Evolutionary conservation across 2,888 invertebrate genomes (phyloP).

Genomic region (Folsomia candida): DNA sequence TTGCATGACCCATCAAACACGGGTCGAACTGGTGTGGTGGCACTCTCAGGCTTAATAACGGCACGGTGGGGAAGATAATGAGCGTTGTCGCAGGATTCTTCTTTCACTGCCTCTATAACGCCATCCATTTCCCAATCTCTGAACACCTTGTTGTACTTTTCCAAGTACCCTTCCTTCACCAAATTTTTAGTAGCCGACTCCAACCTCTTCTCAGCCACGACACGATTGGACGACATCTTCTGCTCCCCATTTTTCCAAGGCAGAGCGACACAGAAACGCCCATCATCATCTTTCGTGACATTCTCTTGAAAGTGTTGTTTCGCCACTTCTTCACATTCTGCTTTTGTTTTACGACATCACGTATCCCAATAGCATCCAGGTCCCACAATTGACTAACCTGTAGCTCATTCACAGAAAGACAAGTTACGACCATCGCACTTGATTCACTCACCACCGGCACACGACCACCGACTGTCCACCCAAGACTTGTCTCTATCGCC

Average conservation of each 20-base stretch:
- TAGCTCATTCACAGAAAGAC: no score
- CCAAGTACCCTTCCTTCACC: not conserved
- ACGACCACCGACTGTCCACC: no score
- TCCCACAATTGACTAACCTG: constrained; percentile 24
- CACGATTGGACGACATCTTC: constrained; percentile 14
- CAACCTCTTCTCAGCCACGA: constrained; percentile 18
- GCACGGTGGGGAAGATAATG: constrained; percentile 41
- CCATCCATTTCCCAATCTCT: constrained; percentile 33
- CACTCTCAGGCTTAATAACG: constrained; percentile 30
- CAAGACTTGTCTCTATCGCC: constrained; percentile 29
- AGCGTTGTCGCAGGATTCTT: not conserved
- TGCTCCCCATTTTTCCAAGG: constrained; percentile 21
- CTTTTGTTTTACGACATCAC: constrained; percentile 10
- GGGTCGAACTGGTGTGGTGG: constrained; percentile 16
- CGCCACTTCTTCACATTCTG: constrained; percentile 12
- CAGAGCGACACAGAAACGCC: constrained; percentile 23
- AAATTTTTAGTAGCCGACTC: constrained; percentile 14
- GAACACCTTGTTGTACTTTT: constrained; percentile 21
- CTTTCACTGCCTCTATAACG: constrained; percentile 49
- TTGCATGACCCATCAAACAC: constrained; percentile 45
- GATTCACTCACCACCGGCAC: no score
- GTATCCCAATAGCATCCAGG: constrained; percentile 16
- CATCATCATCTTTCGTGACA: constrained; percentile 6
- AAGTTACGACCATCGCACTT: no score
- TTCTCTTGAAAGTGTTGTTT: constrained; percentile 17